A percentile compares a stretch with the other conserved stretches of the same genome.
These are phyloP conservation scores for Sthenelais limicola DNA, from an alignment of 2,888 invertebrate species.

Conservation along the genomic window DNA sequence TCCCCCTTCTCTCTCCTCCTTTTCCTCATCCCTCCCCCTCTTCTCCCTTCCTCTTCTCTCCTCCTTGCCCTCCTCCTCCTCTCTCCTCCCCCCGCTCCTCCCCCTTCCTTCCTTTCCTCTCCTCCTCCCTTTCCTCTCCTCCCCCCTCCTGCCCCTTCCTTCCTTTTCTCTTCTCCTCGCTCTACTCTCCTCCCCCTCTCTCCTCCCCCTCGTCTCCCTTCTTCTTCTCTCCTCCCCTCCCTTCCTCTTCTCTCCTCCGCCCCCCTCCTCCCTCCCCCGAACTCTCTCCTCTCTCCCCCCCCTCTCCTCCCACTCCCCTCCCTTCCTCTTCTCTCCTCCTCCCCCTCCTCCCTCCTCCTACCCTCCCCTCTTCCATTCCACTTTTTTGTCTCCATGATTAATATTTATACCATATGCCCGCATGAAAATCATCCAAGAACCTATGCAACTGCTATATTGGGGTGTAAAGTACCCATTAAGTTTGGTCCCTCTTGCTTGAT, in stretches of 20 bases:
- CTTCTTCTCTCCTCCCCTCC: neutral
- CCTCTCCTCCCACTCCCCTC: neutral
- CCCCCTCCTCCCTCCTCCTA: neutral
- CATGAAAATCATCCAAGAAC: no score
- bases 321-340: neutral
- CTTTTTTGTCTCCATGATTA: no score
- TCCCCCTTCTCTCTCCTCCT: neutral
- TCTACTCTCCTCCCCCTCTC: neutral
- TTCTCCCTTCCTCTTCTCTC: neutral
- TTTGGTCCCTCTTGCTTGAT: no score
- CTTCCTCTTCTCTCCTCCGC: neutral
- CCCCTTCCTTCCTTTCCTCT: neutral
- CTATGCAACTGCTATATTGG: no score
- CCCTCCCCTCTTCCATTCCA: slow-evolving; percentile 4
- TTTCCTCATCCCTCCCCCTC: neutral
- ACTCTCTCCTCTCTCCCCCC: neutral
- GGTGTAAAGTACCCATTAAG: no score
- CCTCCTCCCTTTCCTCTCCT: neutral
- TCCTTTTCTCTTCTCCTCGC: neutral
- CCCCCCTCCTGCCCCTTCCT: neutral
- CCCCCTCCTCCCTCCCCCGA: neutral
- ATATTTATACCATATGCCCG: no score
- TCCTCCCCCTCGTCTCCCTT: neutral
- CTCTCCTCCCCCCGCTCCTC: neutral
- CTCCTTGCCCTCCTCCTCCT: neutral